Evolutionary conservation across 2,113 vertebrate species (phyloP).

Genomic region (Bagarius yarrelli): DNA sequence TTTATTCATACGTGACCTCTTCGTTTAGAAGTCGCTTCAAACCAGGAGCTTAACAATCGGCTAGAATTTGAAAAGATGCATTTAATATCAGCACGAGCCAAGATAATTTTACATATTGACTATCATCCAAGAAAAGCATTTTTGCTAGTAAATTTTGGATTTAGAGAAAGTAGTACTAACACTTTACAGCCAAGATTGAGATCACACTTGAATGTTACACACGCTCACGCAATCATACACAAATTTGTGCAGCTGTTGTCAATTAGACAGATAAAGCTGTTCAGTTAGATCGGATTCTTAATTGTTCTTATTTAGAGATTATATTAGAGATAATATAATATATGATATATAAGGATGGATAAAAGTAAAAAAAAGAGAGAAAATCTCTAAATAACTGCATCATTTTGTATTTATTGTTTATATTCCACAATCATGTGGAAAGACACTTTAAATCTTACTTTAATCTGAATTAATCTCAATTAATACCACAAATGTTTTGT

Average conservation of each 20-base stretch:
- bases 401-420: not conserved
- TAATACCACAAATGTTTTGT: not conserved
- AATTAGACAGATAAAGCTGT: too few species aligned
- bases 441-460: not conserved
- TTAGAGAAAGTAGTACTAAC: not conserved
- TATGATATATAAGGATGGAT: not conserved
- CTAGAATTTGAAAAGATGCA: not conserved
- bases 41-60: not conserved
- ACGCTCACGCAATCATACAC: too few species aligned
- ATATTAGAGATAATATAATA: too few species aligned
- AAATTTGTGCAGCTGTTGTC: too few species aligned
- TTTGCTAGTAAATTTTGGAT: not conserved
- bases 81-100: not conserved
- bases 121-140: not conserved
- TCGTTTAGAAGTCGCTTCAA: not conserved
- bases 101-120: constrained; percentile 4
- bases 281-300: too few species aligned
- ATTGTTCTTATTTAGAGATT: too few species aligned
- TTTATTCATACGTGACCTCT: not conserved
- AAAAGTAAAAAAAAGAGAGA: not conserved
- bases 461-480: too few species aligned
- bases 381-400: not conserved
- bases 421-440: not conserved
- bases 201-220: not conserved
- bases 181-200: not conserved